These are phyloP conservation scores for Pseudorectes ferrugineus DNA, from an alignment of 2,113 vertebrate genomes.

Conservation along the genomic window DNA sequence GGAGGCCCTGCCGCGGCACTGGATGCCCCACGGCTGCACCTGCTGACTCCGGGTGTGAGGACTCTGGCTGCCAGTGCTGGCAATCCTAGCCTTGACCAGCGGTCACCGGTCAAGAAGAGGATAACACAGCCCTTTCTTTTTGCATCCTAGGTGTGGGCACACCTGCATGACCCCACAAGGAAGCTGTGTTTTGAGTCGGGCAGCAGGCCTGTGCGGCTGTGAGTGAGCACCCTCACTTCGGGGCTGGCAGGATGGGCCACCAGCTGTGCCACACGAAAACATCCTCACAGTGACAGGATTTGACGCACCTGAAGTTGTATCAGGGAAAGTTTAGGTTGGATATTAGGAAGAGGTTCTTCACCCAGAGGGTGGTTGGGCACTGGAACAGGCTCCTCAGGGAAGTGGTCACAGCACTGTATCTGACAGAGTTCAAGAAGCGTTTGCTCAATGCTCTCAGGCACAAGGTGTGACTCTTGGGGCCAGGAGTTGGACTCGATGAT, in stretches of 20 bases:
- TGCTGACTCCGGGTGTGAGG: fast-evolving
- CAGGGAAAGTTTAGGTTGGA: background rate
- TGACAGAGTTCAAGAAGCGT: background rate
- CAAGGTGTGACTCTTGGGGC: background rate
- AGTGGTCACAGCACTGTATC: background rate
- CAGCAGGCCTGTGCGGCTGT: background rate
- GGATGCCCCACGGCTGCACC: background rate
- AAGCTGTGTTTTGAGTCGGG: fast-evolving
- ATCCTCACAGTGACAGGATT: background rate
- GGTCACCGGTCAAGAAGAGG: background rate
- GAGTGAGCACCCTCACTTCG: background rate
- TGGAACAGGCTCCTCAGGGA: background rate
- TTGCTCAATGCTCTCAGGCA: background rate
- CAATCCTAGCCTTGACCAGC: background rate
- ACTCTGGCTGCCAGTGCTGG: background rate
- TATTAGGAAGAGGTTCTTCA: background rate
- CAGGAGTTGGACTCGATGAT: background rate
- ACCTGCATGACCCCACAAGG: background rate
- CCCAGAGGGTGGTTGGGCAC: fast-evolving
- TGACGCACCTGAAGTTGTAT: background rate
- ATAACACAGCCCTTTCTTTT: background rate
- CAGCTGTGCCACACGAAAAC: background rate
- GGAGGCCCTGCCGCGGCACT: fast-evolving
- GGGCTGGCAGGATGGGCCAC: background rate
- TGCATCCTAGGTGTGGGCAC: background rate